These are phyloP conservation scores for Rhipidura dahli DNA, from an alignment of 2,113 vertebrate species.

Conservation along the genomic window DNA sequence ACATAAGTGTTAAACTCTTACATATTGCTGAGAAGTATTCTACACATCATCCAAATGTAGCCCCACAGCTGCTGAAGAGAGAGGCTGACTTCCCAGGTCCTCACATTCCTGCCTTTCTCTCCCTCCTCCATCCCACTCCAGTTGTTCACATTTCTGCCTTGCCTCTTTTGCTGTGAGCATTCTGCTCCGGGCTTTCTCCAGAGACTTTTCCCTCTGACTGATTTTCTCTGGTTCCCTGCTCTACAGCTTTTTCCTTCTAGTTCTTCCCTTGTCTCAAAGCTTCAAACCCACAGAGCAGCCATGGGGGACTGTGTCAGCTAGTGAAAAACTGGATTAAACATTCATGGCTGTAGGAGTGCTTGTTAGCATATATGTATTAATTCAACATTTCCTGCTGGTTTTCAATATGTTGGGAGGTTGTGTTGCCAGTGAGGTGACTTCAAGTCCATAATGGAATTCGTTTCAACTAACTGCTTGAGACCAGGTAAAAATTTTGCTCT, in stretches of 20 bases:
- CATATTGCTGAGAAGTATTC: neutral
- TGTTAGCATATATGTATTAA: conserved; percentile 54
- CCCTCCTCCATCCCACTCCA: neutral
- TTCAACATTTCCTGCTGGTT: conserved; percentile 37
- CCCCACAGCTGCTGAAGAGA: neutral
- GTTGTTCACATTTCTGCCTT: neutral
- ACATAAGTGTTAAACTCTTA: neutral
- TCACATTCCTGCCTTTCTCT: neutral
- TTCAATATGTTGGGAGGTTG: conserved; percentile 9
- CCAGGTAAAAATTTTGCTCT: neutral
- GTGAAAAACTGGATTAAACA: conserved; percentile 32
- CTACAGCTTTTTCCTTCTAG: neutral
- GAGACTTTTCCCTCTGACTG: neutral
- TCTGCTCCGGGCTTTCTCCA: neutral
- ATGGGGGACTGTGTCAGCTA: neutral
- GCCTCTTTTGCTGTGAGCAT: neutral
- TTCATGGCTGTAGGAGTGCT: neutral
- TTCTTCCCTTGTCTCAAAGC: neutral
- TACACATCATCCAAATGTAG: neutral
- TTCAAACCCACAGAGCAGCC: neutral
- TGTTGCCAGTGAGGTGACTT: neutral
- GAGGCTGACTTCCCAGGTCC: neutral
- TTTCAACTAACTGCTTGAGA: neutral
- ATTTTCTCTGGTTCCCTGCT: neutral
- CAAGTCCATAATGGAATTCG: neutral